Conservation (phyloP, 2,113 vertebrate genomes). For the Eonycteris spelaea region DNA sequence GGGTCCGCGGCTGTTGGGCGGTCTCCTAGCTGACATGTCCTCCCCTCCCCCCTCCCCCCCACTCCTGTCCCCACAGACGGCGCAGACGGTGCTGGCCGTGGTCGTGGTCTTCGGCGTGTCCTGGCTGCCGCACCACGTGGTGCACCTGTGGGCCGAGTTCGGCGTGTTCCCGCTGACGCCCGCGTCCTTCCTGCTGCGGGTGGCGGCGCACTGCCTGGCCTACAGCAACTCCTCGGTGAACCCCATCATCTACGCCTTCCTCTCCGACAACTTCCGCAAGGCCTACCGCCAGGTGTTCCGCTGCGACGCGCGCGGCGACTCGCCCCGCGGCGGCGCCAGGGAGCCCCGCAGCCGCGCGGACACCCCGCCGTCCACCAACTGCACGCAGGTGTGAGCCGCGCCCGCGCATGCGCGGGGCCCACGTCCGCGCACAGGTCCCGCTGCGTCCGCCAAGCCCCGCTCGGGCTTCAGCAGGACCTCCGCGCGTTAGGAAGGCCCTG, state of each 20-base stretch:
- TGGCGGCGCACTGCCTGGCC: constrained; percentile 94
- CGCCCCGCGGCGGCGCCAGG: constrained; percentile 84
- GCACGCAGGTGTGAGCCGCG: constrained; percentile 90
- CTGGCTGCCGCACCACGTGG: constrained; percentile 96
- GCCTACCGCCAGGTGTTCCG: constrained; percentile 97
- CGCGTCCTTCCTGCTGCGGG: constrained; percentile 92
- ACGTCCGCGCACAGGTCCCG: too few relatives aligned
- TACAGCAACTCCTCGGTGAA: constrained; percentile 99
- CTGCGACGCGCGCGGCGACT: constrained; percentile 82
- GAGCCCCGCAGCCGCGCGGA: constrained; percentile 90
- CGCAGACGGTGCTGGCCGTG: constrained; percentile 96
- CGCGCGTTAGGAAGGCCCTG: neutral
- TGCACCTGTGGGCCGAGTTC: constrained; percentile 96
- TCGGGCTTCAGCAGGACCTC: too few relatives aligned
- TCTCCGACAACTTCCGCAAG: constrained; percentile 97
- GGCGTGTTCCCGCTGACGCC: constrained; percentile 95
- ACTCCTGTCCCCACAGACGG: constrained; percentile 86
- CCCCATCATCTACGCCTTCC: constrained; percentile 97
- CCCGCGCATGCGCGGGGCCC: too few relatives aligned
- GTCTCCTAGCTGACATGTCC: neutral
- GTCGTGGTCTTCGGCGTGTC: constrained; percentile 98
- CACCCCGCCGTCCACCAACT: constrained; percentile 92
- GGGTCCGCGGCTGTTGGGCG: too few relatives aligned
- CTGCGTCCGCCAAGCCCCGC: too few relatives aligned
- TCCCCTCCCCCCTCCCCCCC: too few relatives aligned